Conservation (phyloP, 92 coral and sea anemone species). For the Palythoa heliodiscus region DNA sequence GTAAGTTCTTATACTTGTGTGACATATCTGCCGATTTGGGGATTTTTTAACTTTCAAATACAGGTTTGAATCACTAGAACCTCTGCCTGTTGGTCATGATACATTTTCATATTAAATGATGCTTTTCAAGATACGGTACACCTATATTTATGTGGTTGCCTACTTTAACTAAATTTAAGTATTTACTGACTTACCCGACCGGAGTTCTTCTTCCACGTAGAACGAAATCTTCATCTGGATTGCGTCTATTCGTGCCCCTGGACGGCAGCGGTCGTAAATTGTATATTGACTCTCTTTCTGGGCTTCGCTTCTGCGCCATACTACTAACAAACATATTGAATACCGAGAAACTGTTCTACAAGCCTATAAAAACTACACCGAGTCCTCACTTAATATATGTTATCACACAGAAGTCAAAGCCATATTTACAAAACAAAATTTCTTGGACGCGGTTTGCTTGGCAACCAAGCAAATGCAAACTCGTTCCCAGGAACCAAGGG, state of each 20-base stretch:
- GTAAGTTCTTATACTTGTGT: too few relatives aligned
- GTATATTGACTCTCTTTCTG: slow-evolving; percentile 61
- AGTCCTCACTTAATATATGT: background rate
- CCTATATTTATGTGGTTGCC: background rate
- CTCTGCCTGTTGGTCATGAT: too few relatives aligned
- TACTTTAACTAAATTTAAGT: background rate
- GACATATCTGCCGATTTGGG: too few relatives aligned
- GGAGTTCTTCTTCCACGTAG: slow-evolving; percentile 82
- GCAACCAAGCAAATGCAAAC: slow-evolving; percentile 22
- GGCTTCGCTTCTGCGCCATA: slow-evolving; percentile 67
- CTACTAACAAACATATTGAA: slow-evolving; percentile 87
- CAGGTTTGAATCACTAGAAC: too few relatives aligned
- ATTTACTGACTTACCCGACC: slow-evolving; percentile 59
- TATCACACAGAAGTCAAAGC: background rate
- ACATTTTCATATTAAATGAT: too few relatives aligned
- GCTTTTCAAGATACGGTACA: too few relatives aligned
- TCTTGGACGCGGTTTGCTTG: slow-evolving; percentile 5
- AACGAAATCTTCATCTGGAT: slow-evolving; percentile 96
- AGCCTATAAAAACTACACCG: background rate
- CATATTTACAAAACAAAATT: background rate
- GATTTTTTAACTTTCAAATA: too few relatives aligned
- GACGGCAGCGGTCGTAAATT: slow-evolving; percentile 86
- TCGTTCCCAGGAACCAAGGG: slow-evolving; percentile 5
- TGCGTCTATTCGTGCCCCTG: slow-evolving; percentile 84
- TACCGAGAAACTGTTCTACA: background rate